These are phyloP conservation scores for Prionailurus viverrinus DNA, from an alignment of 2,113 vertebrate genomes.

Conservation along the genomic window DNA sequence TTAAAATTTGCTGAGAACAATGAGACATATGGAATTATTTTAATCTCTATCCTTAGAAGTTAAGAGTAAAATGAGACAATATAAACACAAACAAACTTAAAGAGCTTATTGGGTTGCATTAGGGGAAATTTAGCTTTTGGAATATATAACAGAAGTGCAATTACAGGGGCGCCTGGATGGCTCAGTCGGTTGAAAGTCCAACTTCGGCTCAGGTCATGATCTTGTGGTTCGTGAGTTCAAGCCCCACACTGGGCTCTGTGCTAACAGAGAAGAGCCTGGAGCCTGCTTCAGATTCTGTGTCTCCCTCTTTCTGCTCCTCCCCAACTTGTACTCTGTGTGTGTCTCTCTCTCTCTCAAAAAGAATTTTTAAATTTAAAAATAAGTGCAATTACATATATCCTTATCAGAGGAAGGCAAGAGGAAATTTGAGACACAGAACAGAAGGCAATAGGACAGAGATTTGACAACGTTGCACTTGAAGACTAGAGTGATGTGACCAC, in stretches of 20 bases:
- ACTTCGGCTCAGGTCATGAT: too few species aligned
- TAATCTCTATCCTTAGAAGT: not conserved
- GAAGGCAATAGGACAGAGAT: not conserved
- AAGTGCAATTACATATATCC: not conserved
- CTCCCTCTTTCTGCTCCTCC: too few species aligned
- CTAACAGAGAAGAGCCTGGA: too few species aligned
- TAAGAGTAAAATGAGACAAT: conserved; percentile 39
- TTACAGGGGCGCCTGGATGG: too few species aligned
- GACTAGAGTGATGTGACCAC: not conserved
- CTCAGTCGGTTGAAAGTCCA: too few species aligned
- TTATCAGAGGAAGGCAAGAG: not conserved
- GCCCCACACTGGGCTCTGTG: too few species aligned
- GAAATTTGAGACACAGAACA: not conserved
- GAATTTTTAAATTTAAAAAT: too few species aligned
- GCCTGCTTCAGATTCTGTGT: too few species aligned
- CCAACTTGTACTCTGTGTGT: too few species aligned
- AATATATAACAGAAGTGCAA: not conserved
- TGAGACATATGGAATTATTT: not conserved
- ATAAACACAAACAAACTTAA: conserved; percentile 9
- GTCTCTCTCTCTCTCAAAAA: too few species aligned
- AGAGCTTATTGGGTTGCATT: not conserved
- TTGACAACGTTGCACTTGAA: not conserved
- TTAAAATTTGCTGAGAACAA: conserved; percentile 44
- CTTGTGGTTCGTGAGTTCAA: too few species aligned
- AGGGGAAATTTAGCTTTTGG: not conserved